These are phyloP conservation scores for Tenthredo distinguenda DNA, from an alignment of 2,888 invertebrate species.

Conservation along the genomic window DNA sequence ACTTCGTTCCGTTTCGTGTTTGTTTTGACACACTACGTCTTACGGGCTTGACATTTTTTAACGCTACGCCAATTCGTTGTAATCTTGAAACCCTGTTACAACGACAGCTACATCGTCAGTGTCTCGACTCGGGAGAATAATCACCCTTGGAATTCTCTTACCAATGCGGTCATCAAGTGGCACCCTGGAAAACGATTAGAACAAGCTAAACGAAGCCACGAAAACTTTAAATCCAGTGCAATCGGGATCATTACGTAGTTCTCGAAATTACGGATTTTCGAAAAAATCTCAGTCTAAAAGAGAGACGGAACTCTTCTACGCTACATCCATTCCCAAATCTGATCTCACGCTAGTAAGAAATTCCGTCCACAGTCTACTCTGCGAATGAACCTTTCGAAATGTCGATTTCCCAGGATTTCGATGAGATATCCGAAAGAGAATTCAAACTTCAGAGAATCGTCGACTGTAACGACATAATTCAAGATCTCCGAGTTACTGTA, in stretches of 20 bases:
- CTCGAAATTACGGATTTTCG: background rate
- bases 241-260: background rate
- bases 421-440: background rate
- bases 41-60: slow-evolving; percentile 30
- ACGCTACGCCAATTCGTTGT: slow-evolving; percentile 19
- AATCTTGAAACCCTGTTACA: slow-evolving; percentile 42
- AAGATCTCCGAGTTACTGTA: no score
- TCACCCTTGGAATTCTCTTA: slow-evolving; percentile 22
- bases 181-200: slow-evolving; percentile 32
- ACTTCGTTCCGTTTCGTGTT: slow-evolving; percentile 30
- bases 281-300: background rate
- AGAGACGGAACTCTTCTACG: background rate
- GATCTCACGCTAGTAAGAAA: background rate
- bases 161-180: slow-evolving; percentile 16
- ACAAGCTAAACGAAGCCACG: background rate
- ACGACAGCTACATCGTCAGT: slow-evolving; percentile 40
- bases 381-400: no score
- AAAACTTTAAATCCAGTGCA: background rate
- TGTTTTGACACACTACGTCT: slow-evolving; percentile 35
- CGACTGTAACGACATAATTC: no score
- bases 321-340: background rate
- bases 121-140: slow-evolving; percentile 4
- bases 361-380: background rate
- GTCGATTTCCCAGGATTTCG: no score
- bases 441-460: background rate